Conservation (phyloP, 2,113 vertebrate genomes). For the Lynx canadensis region DNA sequence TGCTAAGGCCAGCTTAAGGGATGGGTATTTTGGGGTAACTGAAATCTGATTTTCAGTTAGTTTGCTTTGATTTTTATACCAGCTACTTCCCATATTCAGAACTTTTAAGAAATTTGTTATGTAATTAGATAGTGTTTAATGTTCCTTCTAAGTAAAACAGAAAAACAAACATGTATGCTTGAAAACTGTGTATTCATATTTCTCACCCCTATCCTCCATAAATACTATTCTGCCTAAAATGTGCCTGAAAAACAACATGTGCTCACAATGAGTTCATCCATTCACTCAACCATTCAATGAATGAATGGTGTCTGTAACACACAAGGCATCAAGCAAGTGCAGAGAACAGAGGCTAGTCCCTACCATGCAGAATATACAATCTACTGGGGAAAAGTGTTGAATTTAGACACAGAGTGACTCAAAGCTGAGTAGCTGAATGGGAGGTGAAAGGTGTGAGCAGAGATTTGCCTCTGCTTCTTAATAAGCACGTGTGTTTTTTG, state of each 20-base stretch:
- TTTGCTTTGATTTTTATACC: background rate
- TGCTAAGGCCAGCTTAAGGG: background rate
- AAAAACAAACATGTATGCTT: background rate
- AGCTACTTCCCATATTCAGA: slow-evolving; percentile 1
- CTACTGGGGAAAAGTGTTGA: background rate
- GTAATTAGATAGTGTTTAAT: slow-evolving; percentile 8
- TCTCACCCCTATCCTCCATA: background rate
- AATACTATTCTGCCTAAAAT: background rate
- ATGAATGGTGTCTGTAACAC: background rate
- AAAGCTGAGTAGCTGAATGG: background rate
- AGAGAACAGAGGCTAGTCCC: background rate
- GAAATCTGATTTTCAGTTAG: background rate
- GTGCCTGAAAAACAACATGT: background rate
- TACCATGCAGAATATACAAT: background rate
- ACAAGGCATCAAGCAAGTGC: background rate
- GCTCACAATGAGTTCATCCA: background rate
- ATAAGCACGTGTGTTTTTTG: background rate
- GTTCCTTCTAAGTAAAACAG: background rate
- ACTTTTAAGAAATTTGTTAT: background rate
- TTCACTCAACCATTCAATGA: background rate
- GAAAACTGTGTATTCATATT: background rate
- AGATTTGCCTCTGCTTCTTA: slow-evolving; percentile 7
- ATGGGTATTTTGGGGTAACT: background rate
- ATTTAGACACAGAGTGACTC: background rate
- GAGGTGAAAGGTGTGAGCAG: background rate